These are phyloP conservation scores for Crioceris asparagi DNA, from an alignment of 2,888 invertebrate genomes.

Conservation along the genomic window DNA sequence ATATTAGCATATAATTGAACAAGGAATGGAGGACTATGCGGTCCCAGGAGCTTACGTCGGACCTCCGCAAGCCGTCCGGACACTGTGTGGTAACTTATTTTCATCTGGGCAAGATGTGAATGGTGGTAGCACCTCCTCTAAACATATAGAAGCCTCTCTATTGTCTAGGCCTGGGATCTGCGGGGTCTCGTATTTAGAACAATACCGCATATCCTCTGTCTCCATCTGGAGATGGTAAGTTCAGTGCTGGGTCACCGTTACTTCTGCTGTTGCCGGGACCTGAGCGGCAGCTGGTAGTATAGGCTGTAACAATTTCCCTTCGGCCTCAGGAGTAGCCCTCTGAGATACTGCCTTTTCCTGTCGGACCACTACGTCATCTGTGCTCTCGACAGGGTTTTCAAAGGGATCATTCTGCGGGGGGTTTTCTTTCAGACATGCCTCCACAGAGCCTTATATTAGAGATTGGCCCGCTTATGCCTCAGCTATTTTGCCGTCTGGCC, in stretches of 20 bases:
- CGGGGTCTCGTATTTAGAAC: too few relatives aligned
- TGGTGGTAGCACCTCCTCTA: too few relatives aligned
- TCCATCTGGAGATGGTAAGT: too few relatives aligned
- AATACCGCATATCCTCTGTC: too few relatives aligned
- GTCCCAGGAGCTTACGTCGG: slow-evolving; percentile 14
- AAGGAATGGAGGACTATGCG: slow-evolving; percentile 10
- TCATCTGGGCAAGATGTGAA: too few relatives aligned
- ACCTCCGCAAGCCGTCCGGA: slow-evolving; percentile 18
- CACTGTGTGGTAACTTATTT: slow-evolving; percentile 19
- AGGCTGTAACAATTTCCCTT: slow-evolving; percentile 4
- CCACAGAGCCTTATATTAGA: neutral
- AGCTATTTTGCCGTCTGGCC: neutral
- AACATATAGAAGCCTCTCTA: too few relatives aligned
- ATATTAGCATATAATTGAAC: slow-evolving; percentile 16
- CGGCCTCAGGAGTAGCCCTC: neutral
- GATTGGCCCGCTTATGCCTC: neutral
- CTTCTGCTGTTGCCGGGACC: too few relatives aligned
- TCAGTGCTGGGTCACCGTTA: too few relatives aligned
- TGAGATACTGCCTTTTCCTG: neutral
- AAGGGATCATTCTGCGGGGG: neutral
- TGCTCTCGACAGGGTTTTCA: neutral
- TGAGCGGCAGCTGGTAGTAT: too few relatives aligned
- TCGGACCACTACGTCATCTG: neutral
- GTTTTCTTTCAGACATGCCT: neutral
- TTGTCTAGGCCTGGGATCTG: too few relatives aligned